Evolutionary conservation across 2,888 invertebrate genomes (phyloP).

Genomic region (Melolontha melolontha): DNA sequence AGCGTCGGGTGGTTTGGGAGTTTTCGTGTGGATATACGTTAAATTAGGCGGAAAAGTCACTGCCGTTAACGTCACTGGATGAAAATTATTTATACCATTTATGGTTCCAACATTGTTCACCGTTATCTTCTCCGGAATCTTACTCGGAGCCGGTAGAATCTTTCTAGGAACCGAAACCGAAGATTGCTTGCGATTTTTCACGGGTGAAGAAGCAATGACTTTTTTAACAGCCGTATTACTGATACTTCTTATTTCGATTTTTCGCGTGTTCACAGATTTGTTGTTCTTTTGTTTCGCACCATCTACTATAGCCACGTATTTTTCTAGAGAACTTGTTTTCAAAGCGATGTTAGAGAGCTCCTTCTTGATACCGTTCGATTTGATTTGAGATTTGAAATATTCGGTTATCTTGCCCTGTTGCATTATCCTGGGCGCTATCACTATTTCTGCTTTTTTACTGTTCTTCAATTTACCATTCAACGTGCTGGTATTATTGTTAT

Average conservation of each 20-base stretch:
- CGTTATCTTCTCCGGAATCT: conserved; percentile 58
- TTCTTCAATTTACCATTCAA: conserved; percentile 48
- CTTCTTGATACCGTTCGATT: conserved; percentile 66
- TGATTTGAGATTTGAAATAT: conserved; percentile 87
- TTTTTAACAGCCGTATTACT: conserved; percentile 60
- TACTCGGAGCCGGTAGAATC: conserved; percentile 64
- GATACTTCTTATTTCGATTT: conserved; percentile 58
- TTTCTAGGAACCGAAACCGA: conserved; percentile 62
- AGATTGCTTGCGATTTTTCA: conserved; percentile 57
- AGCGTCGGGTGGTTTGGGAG: conserved; percentile 62
- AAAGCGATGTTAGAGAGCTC: conserved; percentile 53
- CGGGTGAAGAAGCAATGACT: conserved; percentile 51
- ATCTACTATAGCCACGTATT: conserved; percentile 56
- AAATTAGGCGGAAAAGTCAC: conserved; percentile 62
- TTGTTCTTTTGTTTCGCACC: conserved; percentile 55
- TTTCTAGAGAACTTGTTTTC: conserved; percentile 48
- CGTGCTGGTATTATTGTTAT: conserved; percentile 42
- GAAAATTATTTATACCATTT: conserved; percentile 57
- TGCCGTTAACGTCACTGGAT: conserved; percentile 62
- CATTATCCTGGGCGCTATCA: conserved; percentile 59
- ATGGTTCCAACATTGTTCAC: conserved; percentile 49
- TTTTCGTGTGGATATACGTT: conserved; percentile 63
- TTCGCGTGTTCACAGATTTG: conserved; percentile 52
- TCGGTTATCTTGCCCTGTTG: conserved; percentile 85
- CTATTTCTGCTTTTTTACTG: conserved; percentile 45